Conservation (phyloP, 2,113 vertebrate genomes). For the Dipodomys ordii region DNA sequence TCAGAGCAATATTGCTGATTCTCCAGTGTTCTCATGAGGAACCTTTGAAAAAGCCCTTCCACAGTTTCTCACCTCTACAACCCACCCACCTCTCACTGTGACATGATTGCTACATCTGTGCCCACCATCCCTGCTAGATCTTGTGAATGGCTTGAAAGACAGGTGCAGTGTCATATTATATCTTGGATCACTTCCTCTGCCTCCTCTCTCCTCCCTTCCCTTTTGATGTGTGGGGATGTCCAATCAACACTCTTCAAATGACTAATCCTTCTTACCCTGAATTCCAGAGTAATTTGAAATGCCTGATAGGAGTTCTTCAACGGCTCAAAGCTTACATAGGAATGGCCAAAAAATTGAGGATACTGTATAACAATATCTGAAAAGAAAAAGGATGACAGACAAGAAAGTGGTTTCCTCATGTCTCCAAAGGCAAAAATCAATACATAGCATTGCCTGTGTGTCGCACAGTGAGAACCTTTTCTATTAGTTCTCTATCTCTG, state of each 20-base stretch:
- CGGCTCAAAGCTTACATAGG: slow-evolving; percentile 97
- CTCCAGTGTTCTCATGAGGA: neutral
- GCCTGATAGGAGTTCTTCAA: slow-evolving; percentile 97
- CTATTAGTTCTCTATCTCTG: slow-evolving; percentile 29
- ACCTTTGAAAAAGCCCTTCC: neutral
- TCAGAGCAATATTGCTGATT: neutral
- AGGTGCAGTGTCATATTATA: neutral
- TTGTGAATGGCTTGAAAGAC: neutral
- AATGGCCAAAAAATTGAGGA: slow-evolving; percentile 95
- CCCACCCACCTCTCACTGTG: neutral
- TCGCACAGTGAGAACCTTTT: neutral
- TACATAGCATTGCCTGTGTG: neutral
- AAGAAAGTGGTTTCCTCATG: slow-evolving; percentile 46
- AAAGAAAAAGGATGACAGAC: slow-evolving; percentile 66
- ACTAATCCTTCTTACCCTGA: slow-evolving; percentile 90
- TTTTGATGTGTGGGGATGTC: neutral
- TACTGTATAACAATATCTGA: slow-evolving; percentile 93
- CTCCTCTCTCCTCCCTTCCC: neutral
- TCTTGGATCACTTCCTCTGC: neutral
- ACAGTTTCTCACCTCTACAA: neutral
- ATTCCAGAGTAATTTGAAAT: slow-evolving; percentile 96
- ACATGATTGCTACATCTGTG: neutral
- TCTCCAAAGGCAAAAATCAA: slow-evolving; percentile 60
- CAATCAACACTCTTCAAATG: neutral
- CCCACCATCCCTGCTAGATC: rapidly evolving